Conservation (phyloP, 2,888 invertebrate species). For the Falcaria lacertinaria region DNA sequence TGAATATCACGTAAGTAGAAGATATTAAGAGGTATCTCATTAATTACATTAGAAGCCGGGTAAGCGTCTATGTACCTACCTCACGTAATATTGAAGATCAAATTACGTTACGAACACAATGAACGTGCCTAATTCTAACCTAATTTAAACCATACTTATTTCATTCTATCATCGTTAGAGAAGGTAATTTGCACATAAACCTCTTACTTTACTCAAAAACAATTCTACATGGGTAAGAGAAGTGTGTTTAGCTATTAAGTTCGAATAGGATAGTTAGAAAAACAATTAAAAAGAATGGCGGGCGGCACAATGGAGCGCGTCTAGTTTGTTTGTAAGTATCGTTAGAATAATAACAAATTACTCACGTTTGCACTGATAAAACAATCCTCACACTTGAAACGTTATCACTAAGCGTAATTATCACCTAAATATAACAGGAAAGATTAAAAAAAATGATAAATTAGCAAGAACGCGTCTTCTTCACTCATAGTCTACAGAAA, state of each 20-base stretch:
- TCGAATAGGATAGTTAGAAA: slow-evolving; percentile 25
- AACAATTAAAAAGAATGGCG: slow-evolving; percentile 58
- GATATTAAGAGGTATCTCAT: no score
- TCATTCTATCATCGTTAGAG: no score
- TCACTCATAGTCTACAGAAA: slow-evolving; percentile 43
- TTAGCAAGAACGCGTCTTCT: slow-evolving; percentile 47
- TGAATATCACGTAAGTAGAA: no score
- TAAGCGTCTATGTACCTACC: no score
- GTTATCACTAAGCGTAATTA: slow-evolving; percentile 35
- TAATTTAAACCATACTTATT: no score
- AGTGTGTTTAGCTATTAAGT: slow-evolving; percentile 3
- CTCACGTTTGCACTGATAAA: slow-evolving; percentile 38
- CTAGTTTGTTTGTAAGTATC: slow-evolving; percentile 14
- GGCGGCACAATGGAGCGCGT: slow-evolving; percentile 65
- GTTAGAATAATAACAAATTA: slow-evolving; percentile 25
- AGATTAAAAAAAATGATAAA: slow-evolving; percentile 39
- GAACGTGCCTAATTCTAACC: no score
- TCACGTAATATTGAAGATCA: no score
- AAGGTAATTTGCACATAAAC: no score
- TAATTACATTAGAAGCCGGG: no score
- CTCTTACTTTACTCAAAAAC: no score
- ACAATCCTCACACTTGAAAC: slow-evolving; percentile 35
- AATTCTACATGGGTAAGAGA: no score
- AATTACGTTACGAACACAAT: no score
- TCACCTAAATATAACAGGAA: slow-evolving; percentile 29